phyloP scores from a whole-genome alignment of 2,888 invertebrate species.

The Rotaria sp. region DNA sequence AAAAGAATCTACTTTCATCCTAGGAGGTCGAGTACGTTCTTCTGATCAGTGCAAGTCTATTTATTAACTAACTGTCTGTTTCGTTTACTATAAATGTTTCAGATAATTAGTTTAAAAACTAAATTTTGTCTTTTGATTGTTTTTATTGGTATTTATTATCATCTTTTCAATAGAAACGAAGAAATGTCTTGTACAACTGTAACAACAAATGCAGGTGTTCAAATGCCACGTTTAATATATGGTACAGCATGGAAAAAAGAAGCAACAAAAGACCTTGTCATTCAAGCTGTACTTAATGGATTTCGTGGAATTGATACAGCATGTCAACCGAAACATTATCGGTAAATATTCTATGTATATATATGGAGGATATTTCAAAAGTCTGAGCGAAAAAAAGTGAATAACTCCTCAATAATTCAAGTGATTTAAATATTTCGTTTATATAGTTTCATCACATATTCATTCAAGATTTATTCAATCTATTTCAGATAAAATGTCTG shows the following conservation, averaged over 20 bases:
- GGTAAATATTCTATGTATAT: neutral
- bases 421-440: too few species aligned
- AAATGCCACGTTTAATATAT: conserved; percentile 37
- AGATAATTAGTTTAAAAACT: neutral
- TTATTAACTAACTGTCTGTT: too few species aligned
- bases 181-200: neutral
- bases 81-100: neutral
- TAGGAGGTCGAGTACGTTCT: too few species aligned
- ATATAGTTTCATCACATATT: too few species aligned
- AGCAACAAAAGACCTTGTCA: neutral
- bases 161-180: neutral
- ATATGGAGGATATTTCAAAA: too few species aligned
- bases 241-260: conserved; percentile 37
- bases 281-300: conserved; percentile 29
- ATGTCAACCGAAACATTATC: conserved; percentile 33
- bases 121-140: neutral
- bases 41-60: too few species aligned
- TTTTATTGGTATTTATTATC: neutral
- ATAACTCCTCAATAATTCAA: too few species aligned
- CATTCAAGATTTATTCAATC: too few species aligned
- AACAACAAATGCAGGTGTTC: conserved; percentile 30
- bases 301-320: conserved; percentile 37
- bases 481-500: too few species aligned
- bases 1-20: too few species aligned
- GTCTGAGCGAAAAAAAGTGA: too few species aligned